A percentile compares a stretch with the other conserved stretches of the same genome.
Conservation (phyloP, 2,888 invertebrate species). For the Myathropa florea region DNA sequence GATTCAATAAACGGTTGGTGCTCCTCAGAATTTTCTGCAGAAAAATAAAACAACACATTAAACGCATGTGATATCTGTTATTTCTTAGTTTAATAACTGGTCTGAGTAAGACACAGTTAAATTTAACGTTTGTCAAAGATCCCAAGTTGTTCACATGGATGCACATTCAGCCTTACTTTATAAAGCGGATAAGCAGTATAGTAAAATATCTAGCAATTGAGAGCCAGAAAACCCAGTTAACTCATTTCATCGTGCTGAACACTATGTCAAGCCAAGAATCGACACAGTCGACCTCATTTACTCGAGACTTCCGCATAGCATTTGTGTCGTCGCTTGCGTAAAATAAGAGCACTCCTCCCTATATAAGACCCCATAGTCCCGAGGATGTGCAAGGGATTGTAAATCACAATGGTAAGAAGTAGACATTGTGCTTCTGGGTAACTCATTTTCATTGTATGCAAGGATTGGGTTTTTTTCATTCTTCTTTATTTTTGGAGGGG, state of each 20-base stretch:
- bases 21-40: too few relatives aligned
- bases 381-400: slow-evolving; percentile 20
- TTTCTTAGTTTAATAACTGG: too few relatives aligned
- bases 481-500: not conserved
- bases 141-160: not conserved
- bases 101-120: too few relatives aligned
- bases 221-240: slow-evolving; percentile 3
- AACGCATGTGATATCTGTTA: too few relatives aligned
- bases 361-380: not conserved
- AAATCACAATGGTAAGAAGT: slow-evolving; percentile 58
- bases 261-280: slow-evolving; percentile 40
- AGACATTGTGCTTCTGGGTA: slow-evolving; percentile 56
- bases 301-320: slow-evolving; percentile 27
- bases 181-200: not conserved
- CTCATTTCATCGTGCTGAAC: slow-evolving; percentile 25
- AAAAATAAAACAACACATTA: too few relatives aligned
- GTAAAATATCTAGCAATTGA: not conserved
- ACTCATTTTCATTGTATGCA: slow-evolving; percentile 50
- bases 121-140: not conserved
- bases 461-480: slow-evolving; percentile 1
- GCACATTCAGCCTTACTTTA: not conserved
- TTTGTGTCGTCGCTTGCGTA: slow-evolving; percentile 18
- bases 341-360: slow-evolving; percentile 9
- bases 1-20: too few relatives aligned
- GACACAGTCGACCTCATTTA: slow-evolving; percentile 60